Conservation (phyloP, 1,140 invertebrate species). For the Parasteatoda tepidariorum region DNA sequence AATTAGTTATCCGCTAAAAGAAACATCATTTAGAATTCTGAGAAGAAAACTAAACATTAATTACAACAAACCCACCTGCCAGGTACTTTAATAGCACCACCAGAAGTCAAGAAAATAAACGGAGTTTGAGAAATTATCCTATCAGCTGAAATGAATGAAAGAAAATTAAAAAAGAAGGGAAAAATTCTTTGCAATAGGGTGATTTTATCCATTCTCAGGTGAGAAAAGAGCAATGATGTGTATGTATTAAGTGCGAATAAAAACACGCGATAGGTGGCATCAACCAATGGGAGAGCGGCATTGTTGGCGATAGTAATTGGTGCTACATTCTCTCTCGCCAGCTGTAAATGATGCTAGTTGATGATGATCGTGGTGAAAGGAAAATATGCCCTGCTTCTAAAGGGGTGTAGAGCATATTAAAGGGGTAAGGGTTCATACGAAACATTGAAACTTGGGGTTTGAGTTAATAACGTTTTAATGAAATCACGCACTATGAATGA, state of each 20-base stretch:
- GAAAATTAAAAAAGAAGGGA: neutral
- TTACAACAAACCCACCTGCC: slow-evolving; percentile 27
- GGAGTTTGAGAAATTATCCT: slow-evolving; percentile 56
- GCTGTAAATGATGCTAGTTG: slow-evolving; percentile 42
- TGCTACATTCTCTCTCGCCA: neutral
- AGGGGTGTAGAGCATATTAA: slow-evolving; percentile 38
- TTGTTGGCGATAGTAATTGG: slow-evolving; percentile 46
- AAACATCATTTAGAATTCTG: slow-evolving; percentile 40
- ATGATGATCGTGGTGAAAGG: slow-evolving; percentile 33
- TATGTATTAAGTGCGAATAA: slow-evolving; percentile 37
- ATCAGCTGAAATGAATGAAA: slow-evolving; percentile 35
- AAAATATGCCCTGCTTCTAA: neutral
- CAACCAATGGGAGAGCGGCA: slow-evolving; percentile 10
- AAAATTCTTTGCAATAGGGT: neutral
- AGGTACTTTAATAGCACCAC: slow-evolving; percentile 5
- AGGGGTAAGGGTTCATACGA: neutral
- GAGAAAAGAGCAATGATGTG: slow-evolving; percentile 14
- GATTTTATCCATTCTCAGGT: slow-evolving; percentile 2
- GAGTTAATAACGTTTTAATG: no score
- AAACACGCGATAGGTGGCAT: slow-evolving; percentile 30
- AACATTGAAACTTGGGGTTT: no score
- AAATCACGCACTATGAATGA: no score
- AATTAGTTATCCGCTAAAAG: slow-evolving; percentile 33
- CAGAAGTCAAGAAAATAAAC: slow-evolving; percentile 56
- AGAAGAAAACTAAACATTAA: slow-evolving; percentile 49